Base-by-base conservation (phyloP, 2,113 vertebrate species). In the Anguilla rostrata region DNA sequence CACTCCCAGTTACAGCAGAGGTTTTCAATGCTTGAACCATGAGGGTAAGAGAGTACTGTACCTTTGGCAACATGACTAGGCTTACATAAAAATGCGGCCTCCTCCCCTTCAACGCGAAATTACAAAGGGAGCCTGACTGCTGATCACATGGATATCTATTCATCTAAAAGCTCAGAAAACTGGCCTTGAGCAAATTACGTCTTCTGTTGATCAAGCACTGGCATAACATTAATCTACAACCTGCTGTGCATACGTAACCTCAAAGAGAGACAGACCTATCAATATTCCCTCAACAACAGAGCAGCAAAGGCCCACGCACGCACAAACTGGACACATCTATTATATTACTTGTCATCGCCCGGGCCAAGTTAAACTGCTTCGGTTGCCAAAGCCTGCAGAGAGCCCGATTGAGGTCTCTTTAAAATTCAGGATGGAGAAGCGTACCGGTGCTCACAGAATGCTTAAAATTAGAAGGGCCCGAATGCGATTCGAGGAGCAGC, bases 191-290 rank as follows among this genome's bases (percentile, higher is more conserved):
- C 57, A 84, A 66, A 63, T 39, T 63, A 34, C 39, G n/a, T 41
- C 41, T 43, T 71, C 39, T 71, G 46, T 71, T 71, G 83, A 84
- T 84, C 57, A 71, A 75, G 63, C 83, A 84, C 53, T 71, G 34
- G 39, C 60, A 26, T 56, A 41, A 22, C 60, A 71, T 39, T 26
- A 60, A 43, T 56, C 46, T 49, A 29, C 81, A 49, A 22, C 56
- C 26, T 83, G 20, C 56, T 20, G 15, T 60, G 56, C 2, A 20
- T 57, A 39, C 22, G 34, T 60, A 39, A 11, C 56, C 39, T n/a
- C 16, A 71, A 71, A 84, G 40, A 71, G 63, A 40, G 40, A 71
- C 20, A 3, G 29, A 71, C 34, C n/a, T 40, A 84, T 41, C 57
- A 41, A 56, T 75, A 43, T 40, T 41, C 20, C n/a, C 78, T 34